Conservation (phyloP, 2,113 vertebrate genomes). For the Lamprologus ornatipinnis region DNA sequence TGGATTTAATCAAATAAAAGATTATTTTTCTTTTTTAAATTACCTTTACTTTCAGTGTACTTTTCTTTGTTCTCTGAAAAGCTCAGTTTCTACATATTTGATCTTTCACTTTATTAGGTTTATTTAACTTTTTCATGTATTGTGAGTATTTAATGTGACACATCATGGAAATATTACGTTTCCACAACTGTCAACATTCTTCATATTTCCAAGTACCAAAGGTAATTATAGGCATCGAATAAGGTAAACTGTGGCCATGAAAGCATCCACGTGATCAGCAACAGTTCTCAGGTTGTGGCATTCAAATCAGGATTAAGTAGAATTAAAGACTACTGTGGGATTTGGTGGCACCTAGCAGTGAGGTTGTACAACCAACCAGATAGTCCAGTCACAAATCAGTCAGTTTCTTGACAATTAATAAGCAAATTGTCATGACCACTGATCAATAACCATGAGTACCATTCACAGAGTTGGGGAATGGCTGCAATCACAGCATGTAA, state of each 20-base stretch:
- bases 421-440: accelerated
- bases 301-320: background rate
- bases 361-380: background rate
- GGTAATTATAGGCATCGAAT: background rate
- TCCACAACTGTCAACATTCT: background rate
- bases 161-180: background rate
- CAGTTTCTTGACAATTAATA: accelerated
- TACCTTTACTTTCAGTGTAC: background rate
- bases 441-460: accelerated
- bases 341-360: background rate
- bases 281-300: background rate
- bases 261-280: background rate
- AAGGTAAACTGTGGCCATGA: background rate
- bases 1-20: background rate
- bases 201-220: background rate
- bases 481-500: background rate
- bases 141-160: background rate
- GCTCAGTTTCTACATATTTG: background rate
- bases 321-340: background rate
- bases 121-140: background rate
- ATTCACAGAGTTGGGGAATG: background rate
- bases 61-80: background rate
- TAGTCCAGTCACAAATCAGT: background rate
- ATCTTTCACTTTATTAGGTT: background rate
- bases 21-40: background rate